phyloP scores from a whole-genome alignment of 2,888 invertebrate genomes.

The Lasioglossum malachurum region DNA sequence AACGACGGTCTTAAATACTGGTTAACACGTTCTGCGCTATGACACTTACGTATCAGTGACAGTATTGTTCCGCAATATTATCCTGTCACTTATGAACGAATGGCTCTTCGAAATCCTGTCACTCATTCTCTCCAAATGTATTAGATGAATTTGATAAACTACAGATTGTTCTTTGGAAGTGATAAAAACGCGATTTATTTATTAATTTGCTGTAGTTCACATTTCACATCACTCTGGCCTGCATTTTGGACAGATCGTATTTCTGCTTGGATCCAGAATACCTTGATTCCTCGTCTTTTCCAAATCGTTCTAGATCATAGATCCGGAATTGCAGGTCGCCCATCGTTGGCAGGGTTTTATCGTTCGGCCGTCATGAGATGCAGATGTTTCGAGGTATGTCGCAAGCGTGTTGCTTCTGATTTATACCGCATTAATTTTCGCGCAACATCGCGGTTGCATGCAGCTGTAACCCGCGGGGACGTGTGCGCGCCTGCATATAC shows the following conservation, averaged over 20 bases:
- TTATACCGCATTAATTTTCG: slow-evolving; percentile 63
- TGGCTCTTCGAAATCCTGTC: not conserved
- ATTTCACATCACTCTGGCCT: too few relatives aligned
- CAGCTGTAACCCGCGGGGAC: slow-evolving; percentile 35
- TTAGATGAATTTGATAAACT: not conserved
- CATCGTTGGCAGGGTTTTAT: slow-evolving; percentile 12
- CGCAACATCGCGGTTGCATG: slow-evolving; percentile 52
- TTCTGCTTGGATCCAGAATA: too few relatives aligned
- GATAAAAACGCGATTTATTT: not conserved
- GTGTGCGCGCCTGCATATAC: slow-evolving; percentile 28
- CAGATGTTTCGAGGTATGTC: slow-evolving; percentile 43
- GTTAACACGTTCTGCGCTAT: not conserved
- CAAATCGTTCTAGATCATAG: not conserved
- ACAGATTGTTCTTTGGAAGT: not conserved
- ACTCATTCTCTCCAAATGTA: not conserved
- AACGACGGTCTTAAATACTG: too few relatives aligned
- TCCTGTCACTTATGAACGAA: too few relatives aligned
- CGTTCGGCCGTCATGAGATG: slow-evolving; percentile 28
- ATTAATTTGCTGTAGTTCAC: not conserved
- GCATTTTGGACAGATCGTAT: not conserved
- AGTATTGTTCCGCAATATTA: not conserved
- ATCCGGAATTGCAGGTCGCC: not conserved
- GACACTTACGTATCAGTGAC: not conserved
- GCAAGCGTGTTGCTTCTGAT: slow-evolving; percentile 48
- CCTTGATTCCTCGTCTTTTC: not conserved